Percentiles rank a stretch among this genome's conserved stretches.
Evolutionary conservation across 92 coral and sea anemone species (phyloP).

Genomic region (Phenganax subtilis): DNA sequence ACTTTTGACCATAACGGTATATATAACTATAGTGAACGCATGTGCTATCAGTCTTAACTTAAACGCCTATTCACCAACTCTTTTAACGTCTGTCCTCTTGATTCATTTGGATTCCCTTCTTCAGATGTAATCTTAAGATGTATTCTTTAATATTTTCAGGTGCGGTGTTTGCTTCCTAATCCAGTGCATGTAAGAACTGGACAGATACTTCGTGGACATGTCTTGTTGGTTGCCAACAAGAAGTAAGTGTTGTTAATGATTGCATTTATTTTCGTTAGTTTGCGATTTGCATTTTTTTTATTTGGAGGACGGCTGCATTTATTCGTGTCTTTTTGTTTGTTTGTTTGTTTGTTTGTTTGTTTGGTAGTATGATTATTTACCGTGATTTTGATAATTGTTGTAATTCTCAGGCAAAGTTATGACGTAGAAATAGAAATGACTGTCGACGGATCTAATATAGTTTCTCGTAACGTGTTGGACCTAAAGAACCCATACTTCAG

Average conservation of each 20-base stretch:
- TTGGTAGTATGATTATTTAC: not conserved
- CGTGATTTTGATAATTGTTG: not conserved
- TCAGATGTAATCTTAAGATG: too few relatives aligned
- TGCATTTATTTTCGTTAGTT: not conserved
- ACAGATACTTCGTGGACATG: conserved; percentile 72
- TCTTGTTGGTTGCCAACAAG: conserved; percentile 70
- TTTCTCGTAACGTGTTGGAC: conserved; percentile 73
- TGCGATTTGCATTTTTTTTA: not conserved
- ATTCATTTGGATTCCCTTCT: not conserved
- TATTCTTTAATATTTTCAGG: conserved; percentile 45
- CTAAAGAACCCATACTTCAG: conserved; percentile 92
- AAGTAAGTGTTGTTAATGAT: conserved; percentile 47
- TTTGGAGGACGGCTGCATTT: not conserved
- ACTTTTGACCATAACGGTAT: too few relatives aligned
- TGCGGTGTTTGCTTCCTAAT: conserved; percentile 80
- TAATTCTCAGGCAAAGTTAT: conserved; percentile 72
- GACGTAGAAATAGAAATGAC: conserved; percentile 80
- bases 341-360: not conserved
- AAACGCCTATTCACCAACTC: too few relatives aligned
- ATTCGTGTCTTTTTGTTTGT: not conserved
- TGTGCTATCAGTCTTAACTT: too few relatives aligned
- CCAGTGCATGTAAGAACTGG: conserved; percentile 95
- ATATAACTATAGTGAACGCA: too few relatives aligned
- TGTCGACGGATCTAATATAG: conserved; percentile 74
- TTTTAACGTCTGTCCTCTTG: not conserved